Evolutionary conservation across 2,888 invertebrate genomes (phyloP).

Genomic region (Drosophila meridiana): DNA sequence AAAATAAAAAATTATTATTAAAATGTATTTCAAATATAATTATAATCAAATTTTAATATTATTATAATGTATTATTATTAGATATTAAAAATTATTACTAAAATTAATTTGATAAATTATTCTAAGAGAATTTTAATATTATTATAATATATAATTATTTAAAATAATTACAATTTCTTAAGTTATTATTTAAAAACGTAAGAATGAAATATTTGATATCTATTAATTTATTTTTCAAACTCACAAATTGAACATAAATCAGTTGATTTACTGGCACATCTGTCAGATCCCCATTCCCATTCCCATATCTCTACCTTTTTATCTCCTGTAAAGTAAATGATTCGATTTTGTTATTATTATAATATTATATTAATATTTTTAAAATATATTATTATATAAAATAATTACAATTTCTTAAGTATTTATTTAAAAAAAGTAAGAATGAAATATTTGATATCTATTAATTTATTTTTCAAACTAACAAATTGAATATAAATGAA

Average conservation of each 20-base stretch:
- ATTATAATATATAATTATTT: too few relatives aligned
- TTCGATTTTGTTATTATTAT: too few relatives aligned
- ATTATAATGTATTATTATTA: too few relatives aligned
- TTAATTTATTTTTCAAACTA: background rate
- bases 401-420: too few relatives aligned
- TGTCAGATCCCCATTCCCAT: background rate
- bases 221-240: background rate
- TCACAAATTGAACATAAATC: background rate
- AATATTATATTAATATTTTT: background rate
- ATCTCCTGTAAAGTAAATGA: background rate
- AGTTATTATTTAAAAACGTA: background rate
- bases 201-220: background rate
- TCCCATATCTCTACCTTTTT: background rate
- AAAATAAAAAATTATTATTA: too few relatives aligned
- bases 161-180: too few relatives aligned
- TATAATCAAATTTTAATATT: too few relatives aligned
- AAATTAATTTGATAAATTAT: too few relatives aligned
- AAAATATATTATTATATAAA: too few relatives aligned
- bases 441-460: background rate
- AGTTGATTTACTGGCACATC: background rate
- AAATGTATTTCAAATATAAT: background rate
- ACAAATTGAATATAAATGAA: background rate
- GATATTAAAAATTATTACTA: too few relatives aligned
- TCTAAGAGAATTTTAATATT: background rate
- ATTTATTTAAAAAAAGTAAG: background rate